Evolutionary conservation across 2,113 vertebrate genomes (phyloP).

Genomic region (Falcunculus frontatus): DNA sequence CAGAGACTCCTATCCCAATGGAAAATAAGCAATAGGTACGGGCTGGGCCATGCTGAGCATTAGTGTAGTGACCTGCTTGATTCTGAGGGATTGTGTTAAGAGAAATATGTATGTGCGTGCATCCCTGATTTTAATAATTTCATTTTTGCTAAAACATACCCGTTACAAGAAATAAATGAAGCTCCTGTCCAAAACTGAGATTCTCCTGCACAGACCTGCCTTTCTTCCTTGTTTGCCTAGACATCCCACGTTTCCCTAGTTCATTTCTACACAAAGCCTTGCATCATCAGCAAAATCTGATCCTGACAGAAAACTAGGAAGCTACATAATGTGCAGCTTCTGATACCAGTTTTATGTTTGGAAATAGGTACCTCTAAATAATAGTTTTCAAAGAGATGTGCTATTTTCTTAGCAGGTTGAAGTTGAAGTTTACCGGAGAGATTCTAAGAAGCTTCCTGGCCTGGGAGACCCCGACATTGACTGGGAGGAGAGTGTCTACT

Average conservation of each 20-base stretch:
- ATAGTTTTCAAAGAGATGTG: not conserved
- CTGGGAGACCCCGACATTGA: slow-evolving; percentile 96
- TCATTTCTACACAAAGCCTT: not conserved
- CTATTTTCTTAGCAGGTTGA: slow-evolving; percentile 79
- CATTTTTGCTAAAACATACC: not conserved
- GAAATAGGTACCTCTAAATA: not conserved
- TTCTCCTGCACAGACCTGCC: not conserved
- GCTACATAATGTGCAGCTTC: not conserved
- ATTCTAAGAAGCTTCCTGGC: slow-evolving; percentile 97
- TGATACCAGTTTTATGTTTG: not conserved
- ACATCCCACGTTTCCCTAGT: not conserved
- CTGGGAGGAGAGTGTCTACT: slow-evolving; percentile 98
- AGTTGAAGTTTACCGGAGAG: slow-evolving; percentile 94
- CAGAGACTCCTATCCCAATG: not conserved
- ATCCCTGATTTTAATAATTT: not conserved
- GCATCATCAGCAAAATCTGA: not conserved
- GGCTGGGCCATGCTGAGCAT: not conserved
- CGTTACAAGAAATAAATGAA: not conserved
- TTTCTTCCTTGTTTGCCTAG: not conserved
- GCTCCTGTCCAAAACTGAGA: not conserved
- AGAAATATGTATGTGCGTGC: accelerated
- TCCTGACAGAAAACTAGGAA: not conserved
- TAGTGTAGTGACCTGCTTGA: not conserved
- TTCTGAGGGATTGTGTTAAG: not conserved
- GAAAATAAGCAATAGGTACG: not conserved